Base-by-base conservation (phyloP, 1,140 invertebrate genomes). In the Ceratoteleas bidentatus region DNA sequence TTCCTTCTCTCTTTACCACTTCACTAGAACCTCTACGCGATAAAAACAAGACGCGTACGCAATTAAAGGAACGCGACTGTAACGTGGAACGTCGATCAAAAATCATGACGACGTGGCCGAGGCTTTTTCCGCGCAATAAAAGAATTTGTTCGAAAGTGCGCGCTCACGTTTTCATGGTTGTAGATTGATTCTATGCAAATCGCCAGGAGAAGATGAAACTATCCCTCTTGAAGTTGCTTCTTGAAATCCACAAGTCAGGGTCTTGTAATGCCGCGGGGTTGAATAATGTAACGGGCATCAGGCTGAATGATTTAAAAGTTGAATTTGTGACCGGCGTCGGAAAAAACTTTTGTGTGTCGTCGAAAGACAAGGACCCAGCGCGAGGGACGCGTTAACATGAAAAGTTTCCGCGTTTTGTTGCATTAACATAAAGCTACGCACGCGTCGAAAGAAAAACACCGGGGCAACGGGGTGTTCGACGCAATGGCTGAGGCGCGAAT, bases 251-350 rank as follows among this genome's bases (percentile, higher is more conserved):
- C 68, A 72, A 78, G 75, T 78, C 66, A 47, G 56, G 34, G 53
- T 79, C 68, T 72, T 79, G 76, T 80, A 80, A 73, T 68, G 61
- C 76, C 50, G 49, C 40, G 57, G 76, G 69, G 76, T 73, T 80
- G 89, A 90, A 90, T 90, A 90, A 90, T 90, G 88, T 88, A 89
- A 88, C 86, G 85, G 81, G 86, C 86, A 88, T 87, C 84, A 84
- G 84, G 74, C 80, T 88, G 86, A 89, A 90, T 89, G 88, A 90
- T 90, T 90, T 88, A 89, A 88, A 88, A 89, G 86, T 88, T 88
- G 84, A 88, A 88, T 87, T 86, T 87, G 81, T 85, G 87, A 85
- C 83, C 85, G 81, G 85, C 83, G 83, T 84, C 83, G 66, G 52
- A 64, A 75, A 82, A 84, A 88, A 87, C 77, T 86, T 87, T 86